Evolutionary conservation across 2,113 vertebrate species (phyloP).

Genomic region (Tor tambroides): DNA sequence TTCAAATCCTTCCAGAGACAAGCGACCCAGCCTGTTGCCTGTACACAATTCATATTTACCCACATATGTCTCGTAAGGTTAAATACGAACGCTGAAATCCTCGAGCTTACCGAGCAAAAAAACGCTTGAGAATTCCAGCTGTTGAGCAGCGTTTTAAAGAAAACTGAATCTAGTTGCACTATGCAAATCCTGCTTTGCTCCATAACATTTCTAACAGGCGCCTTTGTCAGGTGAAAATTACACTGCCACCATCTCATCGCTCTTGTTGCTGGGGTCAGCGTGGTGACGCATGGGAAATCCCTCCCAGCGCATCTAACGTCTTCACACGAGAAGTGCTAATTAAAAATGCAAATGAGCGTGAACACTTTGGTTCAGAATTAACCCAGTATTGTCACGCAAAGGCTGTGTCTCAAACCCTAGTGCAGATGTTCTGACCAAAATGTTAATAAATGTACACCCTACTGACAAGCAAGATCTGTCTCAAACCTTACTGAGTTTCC

Average conservation of each 20-base stretch:
- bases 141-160: background rate
- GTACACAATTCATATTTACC: background rate
- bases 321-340: constrained; percentile 64
- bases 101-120: background rate
- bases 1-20: constrained; percentile 44
- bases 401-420: background rate
- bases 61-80: background rate
- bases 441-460: background rate
- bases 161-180: background rate
- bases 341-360: constrained; percentile 65
- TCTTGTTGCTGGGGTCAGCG: constrained; percentile 9
- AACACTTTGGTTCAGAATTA: background rate
- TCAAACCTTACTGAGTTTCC: background rate
- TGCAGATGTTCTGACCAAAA: background rate
- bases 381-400: background rate
- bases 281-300: constrained; percentile 4
- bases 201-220: background rate
- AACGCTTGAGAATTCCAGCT: background rate
- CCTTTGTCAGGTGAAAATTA: constrained; percentile 42
- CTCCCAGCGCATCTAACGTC: constrained; percentile 37
- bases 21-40: background rate
- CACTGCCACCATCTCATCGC: background rate
- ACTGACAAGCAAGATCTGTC: background rate
- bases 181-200: background rate
- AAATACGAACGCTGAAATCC: background rate